phyloP scores from a whole-genome alignment of 2,113 vertebrate species.

The Nannospalax galili region DNA sequence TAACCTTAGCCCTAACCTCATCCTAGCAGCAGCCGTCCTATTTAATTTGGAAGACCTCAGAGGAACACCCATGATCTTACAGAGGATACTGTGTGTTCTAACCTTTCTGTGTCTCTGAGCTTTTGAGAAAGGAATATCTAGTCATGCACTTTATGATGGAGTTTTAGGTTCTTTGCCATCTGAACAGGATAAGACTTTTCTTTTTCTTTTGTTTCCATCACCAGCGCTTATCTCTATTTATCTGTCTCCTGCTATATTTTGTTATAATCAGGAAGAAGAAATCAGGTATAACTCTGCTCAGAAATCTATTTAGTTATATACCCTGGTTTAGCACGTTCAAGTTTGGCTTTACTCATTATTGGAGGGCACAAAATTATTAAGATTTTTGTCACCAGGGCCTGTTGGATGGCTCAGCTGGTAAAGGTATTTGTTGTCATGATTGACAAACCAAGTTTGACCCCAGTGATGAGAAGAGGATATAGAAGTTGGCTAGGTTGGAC shows the following conservation, averaged over 20 bases:
- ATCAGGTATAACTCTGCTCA: neutral
- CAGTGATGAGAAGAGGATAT: no score
- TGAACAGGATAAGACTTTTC: neutral
- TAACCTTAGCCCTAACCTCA: neutral
- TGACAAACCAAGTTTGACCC: neutral
- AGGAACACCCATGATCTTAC: neutral
- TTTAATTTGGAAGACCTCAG: neutral
- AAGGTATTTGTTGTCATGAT: no score
- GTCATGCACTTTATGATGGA: neutral
- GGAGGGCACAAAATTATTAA: neutral
- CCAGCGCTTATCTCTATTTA: neutral
- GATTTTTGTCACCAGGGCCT: neutral
- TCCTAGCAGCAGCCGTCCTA: neutral
- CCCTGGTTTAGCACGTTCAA: neutral
- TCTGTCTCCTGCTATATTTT: neutral
- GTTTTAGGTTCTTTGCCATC: neutral
- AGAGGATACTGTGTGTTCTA: neutral
- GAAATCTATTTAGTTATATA: neutral
- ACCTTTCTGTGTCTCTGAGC: neutral
- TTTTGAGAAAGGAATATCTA: neutral
- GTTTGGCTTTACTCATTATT: neutral
- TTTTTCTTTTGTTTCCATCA: neutral
- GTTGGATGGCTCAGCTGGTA: neutral
- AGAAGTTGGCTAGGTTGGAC: no score
- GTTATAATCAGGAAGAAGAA: no score